Evolutionary conservation across 2,113 vertebrate genomes (phyloP).

Genomic region (Sapayoa aenigma): DNA sequence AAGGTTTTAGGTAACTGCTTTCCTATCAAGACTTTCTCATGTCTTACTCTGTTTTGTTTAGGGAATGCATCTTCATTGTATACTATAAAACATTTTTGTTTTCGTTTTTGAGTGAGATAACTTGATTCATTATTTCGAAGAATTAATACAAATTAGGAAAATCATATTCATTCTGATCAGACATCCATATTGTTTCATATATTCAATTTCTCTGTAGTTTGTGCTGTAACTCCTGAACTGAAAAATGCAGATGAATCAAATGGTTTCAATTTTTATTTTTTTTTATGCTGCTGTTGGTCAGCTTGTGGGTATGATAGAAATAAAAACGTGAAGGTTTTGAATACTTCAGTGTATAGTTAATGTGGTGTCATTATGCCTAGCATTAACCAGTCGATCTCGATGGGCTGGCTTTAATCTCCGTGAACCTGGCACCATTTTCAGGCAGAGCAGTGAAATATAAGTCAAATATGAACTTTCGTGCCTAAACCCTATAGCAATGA

Average conservation of each 20-base stretch:
- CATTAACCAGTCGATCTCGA: neutral
- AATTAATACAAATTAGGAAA: neutral
- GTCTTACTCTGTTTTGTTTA: neutral
- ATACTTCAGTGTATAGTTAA: neutral
- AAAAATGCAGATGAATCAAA: neutral
- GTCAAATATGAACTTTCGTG: neutral
- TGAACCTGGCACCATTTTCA: neutral
- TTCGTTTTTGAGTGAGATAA: neutral
- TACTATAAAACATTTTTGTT: neutral
- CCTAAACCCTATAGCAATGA: neutral
- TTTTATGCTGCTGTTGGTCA: neutral
- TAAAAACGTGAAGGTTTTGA: neutral
- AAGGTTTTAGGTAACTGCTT: neutral
- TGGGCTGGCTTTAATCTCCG: neutral
- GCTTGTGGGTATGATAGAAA: neutral
- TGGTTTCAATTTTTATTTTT: neutral
- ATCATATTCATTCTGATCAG: neutral
- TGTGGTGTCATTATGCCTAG: neutral
- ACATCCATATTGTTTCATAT: neutral
- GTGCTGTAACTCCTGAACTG: neutral
- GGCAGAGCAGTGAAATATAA: neutral
- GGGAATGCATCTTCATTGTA: neutral
- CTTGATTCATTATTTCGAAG: neutral
- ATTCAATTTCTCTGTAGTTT: neutral
- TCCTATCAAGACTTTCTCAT: neutral